Conservation (phyloP, 2,888 invertebrate species). For the Azorinus chamasolen region DNA sequence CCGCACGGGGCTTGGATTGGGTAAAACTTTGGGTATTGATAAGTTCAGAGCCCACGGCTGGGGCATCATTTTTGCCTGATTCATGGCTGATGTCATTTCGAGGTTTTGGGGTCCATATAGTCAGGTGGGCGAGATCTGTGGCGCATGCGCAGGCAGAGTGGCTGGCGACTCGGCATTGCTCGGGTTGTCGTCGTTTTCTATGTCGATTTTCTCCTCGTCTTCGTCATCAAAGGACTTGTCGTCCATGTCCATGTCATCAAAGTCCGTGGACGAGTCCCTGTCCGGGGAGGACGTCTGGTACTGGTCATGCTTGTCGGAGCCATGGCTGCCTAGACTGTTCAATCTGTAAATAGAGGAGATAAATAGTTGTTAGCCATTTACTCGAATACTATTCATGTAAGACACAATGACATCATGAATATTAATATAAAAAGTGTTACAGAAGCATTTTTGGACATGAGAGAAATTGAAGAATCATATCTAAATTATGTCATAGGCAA, state of each 20-base stretch:
- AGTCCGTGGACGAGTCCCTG: slow-evolving; percentile 62
- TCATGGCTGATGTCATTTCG: slow-evolving; percentile 34
- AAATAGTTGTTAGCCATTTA: no score
- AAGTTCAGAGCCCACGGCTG: slow-evolving; percentile 65
- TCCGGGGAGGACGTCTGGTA: slow-evolving; percentile 69
- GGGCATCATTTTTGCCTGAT: slow-evolving; percentile 36
- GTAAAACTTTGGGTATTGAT: slow-evolving; percentile 46
- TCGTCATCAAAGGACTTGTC: slow-evolving; percentile 62
- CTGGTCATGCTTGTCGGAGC: slow-evolving; percentile 57
- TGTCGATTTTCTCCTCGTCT: slow-evolving; percentile 73
- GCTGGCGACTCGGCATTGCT: slow-evolving; percentile 39
- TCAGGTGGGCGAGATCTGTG: slow-evolving; percentile 64
- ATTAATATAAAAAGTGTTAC: no score
- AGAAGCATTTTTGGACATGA: no score
- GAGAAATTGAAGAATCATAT: no score
- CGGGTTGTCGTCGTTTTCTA: slow-evolving; percentile 67
- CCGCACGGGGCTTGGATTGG: slow-evolving; percentile 32
- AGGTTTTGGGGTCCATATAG: slow-evolving; percentile 62
- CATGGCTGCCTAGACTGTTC: slow-evolving; percentile 46
- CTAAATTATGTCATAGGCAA: no score
- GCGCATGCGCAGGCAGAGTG: slow-evolving; percentile 36
- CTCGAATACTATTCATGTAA: no score
- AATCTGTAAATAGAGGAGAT: slow-evolving; percentile 49
- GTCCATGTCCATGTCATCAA: slow-evolving; percentile 59
- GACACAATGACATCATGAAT: no score